Evolutionary conservation across 1,140 invertebrate species (phyloP).

Genomic region (Oryctes rhinoceros): DNA sequence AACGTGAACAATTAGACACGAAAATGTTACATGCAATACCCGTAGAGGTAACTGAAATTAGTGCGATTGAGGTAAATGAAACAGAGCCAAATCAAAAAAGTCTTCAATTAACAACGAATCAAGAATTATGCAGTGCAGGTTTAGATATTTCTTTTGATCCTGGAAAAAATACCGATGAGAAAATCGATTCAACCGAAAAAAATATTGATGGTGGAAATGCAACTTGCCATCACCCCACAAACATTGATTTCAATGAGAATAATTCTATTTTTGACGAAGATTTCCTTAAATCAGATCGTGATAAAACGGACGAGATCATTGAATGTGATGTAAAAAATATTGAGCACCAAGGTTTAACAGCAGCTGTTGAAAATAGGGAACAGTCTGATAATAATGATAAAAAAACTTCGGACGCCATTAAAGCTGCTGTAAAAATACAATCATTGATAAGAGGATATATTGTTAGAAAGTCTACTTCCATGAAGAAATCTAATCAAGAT

Average conservation of each 20-base stretch:
- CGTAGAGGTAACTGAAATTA: too few relatives aligned
- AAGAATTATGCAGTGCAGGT: background rate
- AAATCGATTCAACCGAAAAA: background rate
- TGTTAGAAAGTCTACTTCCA: background rate
- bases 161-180: conserved; percentile 1
- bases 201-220: background rate
- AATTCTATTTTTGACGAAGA: background rate
- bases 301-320: too few relatives aligned
- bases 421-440: background rate
- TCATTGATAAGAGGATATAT: background rate
- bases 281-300: too few relatives aligned
- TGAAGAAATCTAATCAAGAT: background rate
- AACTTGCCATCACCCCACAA: too few relatives aligned
- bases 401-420: background rate
- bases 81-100: background rate
- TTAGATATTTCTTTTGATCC: background rate
- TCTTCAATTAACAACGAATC: too few relatives aligned
- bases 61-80: too few relatives aligned
- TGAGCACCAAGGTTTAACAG: too few relatives aligned
- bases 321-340: too few relatives aligned
- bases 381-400: too few relatives aligned
- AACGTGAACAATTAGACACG: background rate
- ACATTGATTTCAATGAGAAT: too few relatives aligned
- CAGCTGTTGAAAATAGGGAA: too few relatives aligned
- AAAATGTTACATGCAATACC: too few relatives aligned